phyloP scores from a whole-genome alignment of 2,113 vertebrate genomes.

The Leptosomus discolor region DNA sequence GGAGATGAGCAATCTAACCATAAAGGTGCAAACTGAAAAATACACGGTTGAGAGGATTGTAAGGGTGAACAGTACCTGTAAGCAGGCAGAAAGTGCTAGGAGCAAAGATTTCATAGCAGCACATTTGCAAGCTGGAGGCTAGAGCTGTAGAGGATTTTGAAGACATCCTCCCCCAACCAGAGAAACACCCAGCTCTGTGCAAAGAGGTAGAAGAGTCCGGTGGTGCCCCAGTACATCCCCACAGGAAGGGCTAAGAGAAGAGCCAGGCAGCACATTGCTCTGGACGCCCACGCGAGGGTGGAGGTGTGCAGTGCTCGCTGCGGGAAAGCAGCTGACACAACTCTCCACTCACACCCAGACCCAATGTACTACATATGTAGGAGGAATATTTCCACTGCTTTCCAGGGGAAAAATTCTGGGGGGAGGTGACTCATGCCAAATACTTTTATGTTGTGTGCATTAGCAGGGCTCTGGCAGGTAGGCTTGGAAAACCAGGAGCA shows the following conservation, averaged over 20 bases:
- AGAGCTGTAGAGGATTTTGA: not conserved
- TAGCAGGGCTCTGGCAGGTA: not conserved
- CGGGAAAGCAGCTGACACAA: not conserved
- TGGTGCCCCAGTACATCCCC: not conserved
- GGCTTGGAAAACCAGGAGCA: not conserved
- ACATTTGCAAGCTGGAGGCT: not conserved
- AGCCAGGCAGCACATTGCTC: not conserved
- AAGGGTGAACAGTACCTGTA: not conserved
- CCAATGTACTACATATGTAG: accelerated
- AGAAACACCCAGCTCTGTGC: not conserved
- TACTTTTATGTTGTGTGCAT: not conserved
- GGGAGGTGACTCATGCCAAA: not conserved
- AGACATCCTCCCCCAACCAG: accelerated
- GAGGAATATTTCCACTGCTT: not conserved
- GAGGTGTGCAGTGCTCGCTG: not conserved
- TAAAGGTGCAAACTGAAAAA: not conserved
- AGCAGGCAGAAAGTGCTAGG: not conserved
- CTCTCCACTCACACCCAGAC: not conserved
- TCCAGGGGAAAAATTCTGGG: not conserved
- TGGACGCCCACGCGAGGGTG: not conserved
- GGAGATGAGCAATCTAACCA: not conserved
- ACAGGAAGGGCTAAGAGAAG: not conserved
- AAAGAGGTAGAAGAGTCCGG: not conserved
- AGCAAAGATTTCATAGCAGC: not conserved
- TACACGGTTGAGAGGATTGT: not conserved